A percentile compares a stretch with the other conserved stretches of the same genome.
Evolutionary conservation across 1,140 invertebrate genomes (phyloP).

Genomic region (Triops longicaudatus): DNA sequence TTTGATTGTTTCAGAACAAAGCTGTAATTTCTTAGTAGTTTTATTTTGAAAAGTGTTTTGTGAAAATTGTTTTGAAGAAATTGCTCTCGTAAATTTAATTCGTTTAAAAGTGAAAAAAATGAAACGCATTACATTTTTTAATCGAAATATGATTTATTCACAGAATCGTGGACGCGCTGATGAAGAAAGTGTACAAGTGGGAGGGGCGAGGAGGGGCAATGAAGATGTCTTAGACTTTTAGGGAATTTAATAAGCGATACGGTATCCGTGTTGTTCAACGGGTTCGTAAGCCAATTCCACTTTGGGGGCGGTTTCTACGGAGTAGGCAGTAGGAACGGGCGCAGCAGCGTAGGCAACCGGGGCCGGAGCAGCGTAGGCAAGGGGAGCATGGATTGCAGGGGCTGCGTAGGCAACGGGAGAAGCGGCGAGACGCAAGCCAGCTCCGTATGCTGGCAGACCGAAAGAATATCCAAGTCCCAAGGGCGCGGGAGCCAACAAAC

Average conservation of each 20-base stretch:
- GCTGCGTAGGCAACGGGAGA: too few species aligned
- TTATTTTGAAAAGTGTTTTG: too few species aligned
- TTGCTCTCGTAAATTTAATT: too few species aligned
- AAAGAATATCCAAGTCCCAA: background rate
- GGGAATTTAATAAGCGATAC: conserved; percentile 35
- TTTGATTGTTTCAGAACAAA: too few species aligned
- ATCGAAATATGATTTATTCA: too few species aligned
- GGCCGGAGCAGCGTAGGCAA: conserved; percentile 29
- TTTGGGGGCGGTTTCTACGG: conserved; percentile 36
- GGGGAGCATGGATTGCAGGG: too few species aligned
- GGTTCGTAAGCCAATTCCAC: conserved; percentile 39
- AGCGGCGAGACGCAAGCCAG: background rate
- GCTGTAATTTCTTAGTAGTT: too few species aligned
- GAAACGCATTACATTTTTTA: too few species aligned
- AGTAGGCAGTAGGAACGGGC: conserved; percentile 32
- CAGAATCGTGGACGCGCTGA: too few species aligned
- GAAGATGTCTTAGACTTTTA: background rate
- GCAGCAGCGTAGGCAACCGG: conserved; percentile 22
- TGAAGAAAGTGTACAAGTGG: background rate
- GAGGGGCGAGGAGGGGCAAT: background rate
- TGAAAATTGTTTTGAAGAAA: too few species aligned
- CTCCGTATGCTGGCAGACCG: background rate
- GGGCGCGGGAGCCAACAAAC: background rate
- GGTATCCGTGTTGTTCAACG: conserved; percentile 43
- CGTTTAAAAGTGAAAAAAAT: too few species aligned